Evolutionary conservation across 2,113 vertebrate genomes (phyloP).

Genomic region (Enhydra lutris): DNA sequence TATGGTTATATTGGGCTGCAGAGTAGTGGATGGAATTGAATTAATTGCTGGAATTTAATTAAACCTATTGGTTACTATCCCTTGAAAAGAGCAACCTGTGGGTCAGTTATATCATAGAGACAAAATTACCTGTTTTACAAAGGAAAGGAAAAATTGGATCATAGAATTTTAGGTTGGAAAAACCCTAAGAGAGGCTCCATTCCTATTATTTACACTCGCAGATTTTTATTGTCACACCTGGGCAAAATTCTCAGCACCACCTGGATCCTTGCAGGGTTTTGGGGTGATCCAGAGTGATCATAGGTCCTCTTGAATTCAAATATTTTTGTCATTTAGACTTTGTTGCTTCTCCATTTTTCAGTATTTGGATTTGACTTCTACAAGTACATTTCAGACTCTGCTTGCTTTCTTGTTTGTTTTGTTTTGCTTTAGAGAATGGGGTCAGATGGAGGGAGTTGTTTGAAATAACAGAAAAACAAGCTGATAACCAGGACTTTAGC

Average conservation of each 20-base stretch:
- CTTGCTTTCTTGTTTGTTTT: not conserved
- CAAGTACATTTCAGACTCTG: not conserved
- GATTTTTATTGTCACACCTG: not conserved
- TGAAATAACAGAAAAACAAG: not conserved
- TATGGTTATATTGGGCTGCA: not conserved
- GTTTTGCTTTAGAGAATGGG: not conserved
- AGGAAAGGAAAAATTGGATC: not conserved
- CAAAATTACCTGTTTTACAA: conserved; percentile 30
- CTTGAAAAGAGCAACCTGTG: not conserved
- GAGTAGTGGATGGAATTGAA: not conserved
- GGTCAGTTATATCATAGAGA: not conserved
- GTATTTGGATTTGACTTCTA: not conserved
- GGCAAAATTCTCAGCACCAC: not conserved
- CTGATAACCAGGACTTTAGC: not conserved
- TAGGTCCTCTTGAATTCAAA: not conserved
- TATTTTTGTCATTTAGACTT: not conserved
- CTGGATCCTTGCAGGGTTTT: not conserved
- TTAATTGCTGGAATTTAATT: conserved; percentile 13
- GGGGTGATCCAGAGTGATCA: not conserved
- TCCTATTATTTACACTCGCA: not conserved
- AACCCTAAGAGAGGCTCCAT: not conserved
- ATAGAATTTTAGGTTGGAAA: not conserved
- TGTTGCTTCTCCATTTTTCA: not conserved
- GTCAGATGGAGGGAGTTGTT: not conserved
- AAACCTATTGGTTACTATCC: conserved; percentile 32